Evolutionary conservation across 2,797 vertebrate genomes (phyloP).

Genomic region (Ara ararauna): DNA sequence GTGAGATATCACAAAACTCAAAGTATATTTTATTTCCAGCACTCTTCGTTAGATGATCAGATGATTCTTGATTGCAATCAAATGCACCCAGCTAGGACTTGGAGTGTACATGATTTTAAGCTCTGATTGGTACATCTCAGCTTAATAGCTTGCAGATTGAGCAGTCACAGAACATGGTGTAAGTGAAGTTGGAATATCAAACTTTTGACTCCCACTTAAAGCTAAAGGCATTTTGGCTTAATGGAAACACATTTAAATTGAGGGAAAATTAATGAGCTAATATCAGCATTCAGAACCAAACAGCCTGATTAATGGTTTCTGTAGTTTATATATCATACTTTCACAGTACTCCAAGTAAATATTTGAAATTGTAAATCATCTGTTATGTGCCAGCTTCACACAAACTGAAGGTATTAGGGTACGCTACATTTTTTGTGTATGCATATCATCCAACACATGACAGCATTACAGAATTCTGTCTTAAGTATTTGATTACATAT

Average conservation of each 20-base stretch:
- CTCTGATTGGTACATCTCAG: slow-evolving; percentile 35
- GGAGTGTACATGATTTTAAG: slow-evolving; percentile 14
- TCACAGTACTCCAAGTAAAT: slow-evolving; percentile 3
- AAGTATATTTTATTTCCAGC: neutral
- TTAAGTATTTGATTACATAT: neutral
- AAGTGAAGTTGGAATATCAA: slow-evolving; percentile 23
- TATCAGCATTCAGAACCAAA: neutral
- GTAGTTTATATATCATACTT: neutral
- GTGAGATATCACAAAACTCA: neutral
- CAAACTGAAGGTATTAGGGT: neutral
- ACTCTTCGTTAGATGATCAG: slow-evolving; percentile 17
- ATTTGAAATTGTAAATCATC: neutral
- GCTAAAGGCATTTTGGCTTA: neutral
- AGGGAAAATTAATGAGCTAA: slow-evolving; percentile 2
- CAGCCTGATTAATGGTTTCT: neutral
- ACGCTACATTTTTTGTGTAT: neutral
- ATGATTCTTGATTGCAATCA: slow-evolving; percentile 65
- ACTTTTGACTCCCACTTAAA: slow-evolving; percentile 16
- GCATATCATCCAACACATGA: neutral
- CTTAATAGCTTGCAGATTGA: slow-evolving; percentile 40
- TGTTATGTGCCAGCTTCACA: neutral
- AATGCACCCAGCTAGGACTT: slow-evolving; percentile 13
- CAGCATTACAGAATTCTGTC: neutral
- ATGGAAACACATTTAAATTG: neutral
- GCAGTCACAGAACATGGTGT: neutral